Evolutionary conservation across 1,140 invertebrate genomes (phyloP).

Genomic region (Drosophila asahinai): DNA sequence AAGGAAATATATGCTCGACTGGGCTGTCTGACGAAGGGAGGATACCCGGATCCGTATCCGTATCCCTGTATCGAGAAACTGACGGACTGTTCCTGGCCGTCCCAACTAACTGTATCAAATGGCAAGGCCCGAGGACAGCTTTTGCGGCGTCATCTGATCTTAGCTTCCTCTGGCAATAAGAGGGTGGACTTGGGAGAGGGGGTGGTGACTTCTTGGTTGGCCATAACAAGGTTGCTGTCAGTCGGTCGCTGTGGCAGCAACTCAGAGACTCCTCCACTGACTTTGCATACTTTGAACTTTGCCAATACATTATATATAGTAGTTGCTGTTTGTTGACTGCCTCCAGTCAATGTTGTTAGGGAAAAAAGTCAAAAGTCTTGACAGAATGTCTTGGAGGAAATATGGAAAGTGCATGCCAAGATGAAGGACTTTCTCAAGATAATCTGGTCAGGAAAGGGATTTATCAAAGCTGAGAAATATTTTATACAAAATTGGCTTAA

Average conservation of each 20-base stretch:
- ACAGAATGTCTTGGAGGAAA: conserved; percentile 41
- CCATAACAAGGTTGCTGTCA: conserved; percentile 59
- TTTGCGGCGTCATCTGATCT: conserved; percentile 39
- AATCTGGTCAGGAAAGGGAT: conserved; percentile 22
- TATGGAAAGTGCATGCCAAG: conserved; percentile 28
- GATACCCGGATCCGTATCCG: not conserved
- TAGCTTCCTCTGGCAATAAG: not conserved
- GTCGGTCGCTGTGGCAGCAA: conserved; percentile 36
- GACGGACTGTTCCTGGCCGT: conserved; percentile 28
- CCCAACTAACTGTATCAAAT: conserved; percentile 60
- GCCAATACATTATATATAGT: conserved; percentile 50
- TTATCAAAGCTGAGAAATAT: not conserved
- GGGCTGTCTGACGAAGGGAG: conserved; percentile 41
- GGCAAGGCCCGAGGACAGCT: conserved; percentile 32
- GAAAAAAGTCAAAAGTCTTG: conserved; percentile 50
- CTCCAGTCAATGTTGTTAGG: conserved; percentile 20
- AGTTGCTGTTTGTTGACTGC: conserved; percentile 36
- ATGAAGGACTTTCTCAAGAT: not conserved
- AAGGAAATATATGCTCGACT: conserved; percentile 75
- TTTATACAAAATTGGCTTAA: not conserved
- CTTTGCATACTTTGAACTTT: conserved; percentile 80
- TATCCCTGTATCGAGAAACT: conserved; percentile 32
- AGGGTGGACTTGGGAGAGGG: not conserved
- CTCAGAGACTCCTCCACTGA: conserved; percentile 40
- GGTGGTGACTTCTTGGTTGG: conserved; percentile 27